Conservation (phyloP, 1,140 invertebrate species). For the Zaprionus ornatus region DNA sequence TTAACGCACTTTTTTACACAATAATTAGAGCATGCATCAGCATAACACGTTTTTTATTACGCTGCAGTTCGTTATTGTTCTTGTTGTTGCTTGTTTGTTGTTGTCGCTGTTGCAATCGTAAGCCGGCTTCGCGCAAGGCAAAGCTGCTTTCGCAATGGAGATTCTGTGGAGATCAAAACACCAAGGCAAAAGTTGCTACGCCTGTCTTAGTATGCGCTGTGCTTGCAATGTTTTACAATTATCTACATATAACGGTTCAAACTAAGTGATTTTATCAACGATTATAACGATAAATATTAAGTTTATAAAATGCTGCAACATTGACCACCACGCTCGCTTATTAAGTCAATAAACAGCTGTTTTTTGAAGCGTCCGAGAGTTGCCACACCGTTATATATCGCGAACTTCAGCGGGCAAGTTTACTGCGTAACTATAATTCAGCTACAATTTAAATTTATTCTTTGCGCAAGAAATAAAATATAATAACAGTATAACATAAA, state of each 20-base stretch:
- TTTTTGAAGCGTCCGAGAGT: not conserved
- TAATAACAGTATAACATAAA: no score
- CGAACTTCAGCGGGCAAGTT: not conserved
- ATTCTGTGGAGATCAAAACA: conserved; percentile 53
- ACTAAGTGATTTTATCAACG: not conserved
- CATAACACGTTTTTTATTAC: conserved; percentile 28
- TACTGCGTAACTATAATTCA: not conserved
- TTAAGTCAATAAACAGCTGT: conserved; percentile 18
- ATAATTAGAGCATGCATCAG: conserved; percentile 41
- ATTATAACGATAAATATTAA: not conserved
- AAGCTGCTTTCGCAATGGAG: conserved; percentile 48
- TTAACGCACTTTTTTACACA: conserved; percentile 35
- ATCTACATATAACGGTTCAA: not conserved
- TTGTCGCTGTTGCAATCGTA: conserved; percentile 27
- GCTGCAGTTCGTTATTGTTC: not conserved
- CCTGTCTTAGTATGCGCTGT: conserved; percentile 11
- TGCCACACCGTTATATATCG: not conserved
- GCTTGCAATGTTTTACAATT: not conserved
- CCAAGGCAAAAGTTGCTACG: conserved; percentile 62
- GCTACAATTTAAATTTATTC: not conserved
- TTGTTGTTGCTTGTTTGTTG: conserved; percentile 13
- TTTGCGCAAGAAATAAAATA: not conserved
- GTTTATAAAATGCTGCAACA: not conserved
- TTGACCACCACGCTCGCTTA: conserved; percentile 18
- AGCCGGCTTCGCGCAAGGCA: conserved; percentile 25